Base-by-base conservation (phyloP, 35 echinoderm and acorn worm genomes). In the Holothuria glaberrima region DNA sequence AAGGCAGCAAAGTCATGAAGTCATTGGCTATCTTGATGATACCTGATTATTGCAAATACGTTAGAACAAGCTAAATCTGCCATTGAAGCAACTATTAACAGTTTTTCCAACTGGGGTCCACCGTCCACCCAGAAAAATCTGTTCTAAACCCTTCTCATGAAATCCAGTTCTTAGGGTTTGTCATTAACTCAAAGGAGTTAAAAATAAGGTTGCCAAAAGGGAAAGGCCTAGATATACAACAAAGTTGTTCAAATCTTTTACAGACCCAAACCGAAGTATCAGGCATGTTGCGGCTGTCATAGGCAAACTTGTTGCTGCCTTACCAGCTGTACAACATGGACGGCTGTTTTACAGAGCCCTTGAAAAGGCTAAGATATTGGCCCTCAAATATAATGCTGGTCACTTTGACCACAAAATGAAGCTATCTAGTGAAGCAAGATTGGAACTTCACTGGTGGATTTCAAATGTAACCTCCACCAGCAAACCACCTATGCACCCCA, bases 401-500 rank as follows among this genome's bases (percentile, higher is more conserved):
- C 62, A 93, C 63, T 97, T 83, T 93, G 91, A 97, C 29, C 59
- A 80, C 30, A 31, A 32, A 59, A 94, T 94, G 93, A 41, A 10
- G 4, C 56, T 95, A 27, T 77, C 90, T 69, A 22, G 50, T 41
- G 36, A 14, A 27, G 90, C 84, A 44, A 84, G 57, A 48, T 10
- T 45, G 0, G 89, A 83, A 28, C n/a, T 95, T 0, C 7, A 50
- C 19, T 95, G 93, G 90, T 95, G 93, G 93, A 20, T 83, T 1
- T 22, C 29, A 76, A 62, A 91, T 63, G 33, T 88, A 20, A 18
- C 35, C n/a, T 26, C 21, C 2, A 24, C 50, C 12, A 29, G 22
- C 22, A 38, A 44, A 19, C 45, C 30, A 26, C 48, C 88, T 69
- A n/a, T 20, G 10, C 10, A 13, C 19, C 14, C 31, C 21, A 69